phyloP scores from a whole-genome alignment of 1,140 invertebrate species.

The Stegodyphus dumicola region DNA sequence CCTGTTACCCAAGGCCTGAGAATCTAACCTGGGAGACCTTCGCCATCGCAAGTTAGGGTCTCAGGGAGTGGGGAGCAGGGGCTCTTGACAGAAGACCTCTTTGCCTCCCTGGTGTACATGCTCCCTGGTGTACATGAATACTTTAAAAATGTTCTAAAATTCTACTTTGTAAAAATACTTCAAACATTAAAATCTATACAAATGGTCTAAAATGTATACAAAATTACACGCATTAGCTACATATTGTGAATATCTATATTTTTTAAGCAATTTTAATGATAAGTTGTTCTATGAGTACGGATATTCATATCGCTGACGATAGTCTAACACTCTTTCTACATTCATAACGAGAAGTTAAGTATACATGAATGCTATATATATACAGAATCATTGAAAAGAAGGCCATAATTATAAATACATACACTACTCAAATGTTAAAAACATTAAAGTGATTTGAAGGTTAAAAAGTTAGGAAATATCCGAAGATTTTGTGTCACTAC shows the following conservation, averaged over 20 bases:
- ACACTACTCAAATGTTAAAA: too few relatives aligned
- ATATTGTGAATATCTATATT: not conserved
- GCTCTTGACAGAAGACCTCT: not conserved
- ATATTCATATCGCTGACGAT: too few relatives aligned
- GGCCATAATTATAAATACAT: too few relatives aligned
- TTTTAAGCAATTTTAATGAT: not conserved
- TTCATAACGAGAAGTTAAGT: too few relatives aligned
- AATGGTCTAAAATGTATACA: not conserved
- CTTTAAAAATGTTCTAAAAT: not conserved
- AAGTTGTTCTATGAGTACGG: too few relatives aligned
- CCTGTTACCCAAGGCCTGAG: slow-evolving; percentile 72
- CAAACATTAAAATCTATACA: not conserved
- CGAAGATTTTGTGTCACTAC: too few relatives aligned
- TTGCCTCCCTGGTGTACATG: slow-evolving; percentile 64
- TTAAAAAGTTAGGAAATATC: too few relatives aligned
- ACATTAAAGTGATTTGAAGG: too few relatives aligned
- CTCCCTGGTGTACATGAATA: not conserved
- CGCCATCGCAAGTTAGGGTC: slow-evolving; percentile 80
- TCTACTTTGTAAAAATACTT: not conserved
- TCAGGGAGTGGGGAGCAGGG: slow-evolving; percentile 78
- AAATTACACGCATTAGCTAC: not conserved
- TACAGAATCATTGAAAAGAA: too few relatives aligned
- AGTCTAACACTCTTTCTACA: too few relatives aligned
- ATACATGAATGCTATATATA: too few relatives aligned
- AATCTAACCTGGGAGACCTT: slow-evolving; percentile 78